Base-by-base conservation (phyloP, 2,113 vertebrate genomes). In the Daubentonia madagascariensis region DNA sequence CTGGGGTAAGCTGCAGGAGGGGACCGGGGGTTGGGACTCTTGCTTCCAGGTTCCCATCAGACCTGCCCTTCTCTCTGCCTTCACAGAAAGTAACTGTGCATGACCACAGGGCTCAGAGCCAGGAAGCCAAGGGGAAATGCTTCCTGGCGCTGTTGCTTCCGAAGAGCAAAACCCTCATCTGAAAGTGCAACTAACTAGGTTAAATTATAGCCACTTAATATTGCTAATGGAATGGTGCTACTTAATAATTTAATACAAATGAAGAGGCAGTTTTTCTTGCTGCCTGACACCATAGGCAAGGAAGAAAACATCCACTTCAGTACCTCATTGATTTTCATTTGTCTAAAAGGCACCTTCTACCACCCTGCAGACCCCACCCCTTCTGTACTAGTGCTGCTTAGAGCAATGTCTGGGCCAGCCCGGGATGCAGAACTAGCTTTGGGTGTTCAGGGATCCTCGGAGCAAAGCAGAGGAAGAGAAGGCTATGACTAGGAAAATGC, bases 1-100 rank as follows among this genome's bases (percentile, higher is more conserved):
- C 98, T 99, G 94, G 99, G 99, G 99, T 99, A 98, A 99, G 99
- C 92, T 0, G 3, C 2, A 0, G 78, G 80, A 52, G 35, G 72
- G 73, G n/a, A 14, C 6, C 0, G 8, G 59, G 25, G n/a, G 16
- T 4, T 22, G 48, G 73, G 52, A 9, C 22, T 16, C 43, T 23
- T 2, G 63, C 84, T 88, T 72, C 28, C 25, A 2, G 23, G 50
- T 18, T 17, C 37, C 50, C 16, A 0, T 16, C 17, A 40, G 63
- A 28, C 0, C 35, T 52, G n/a, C 32, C n/a, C 35, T n/a, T 73
- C 25, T n/a, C 35, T 48, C 57, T 28, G 48, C 43, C 6, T 5
- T 83, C 37, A 59, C 40, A 43, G 48, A 61, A 89, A 79, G 45
- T 3, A 63, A 40, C 45, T 5, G 0, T 14, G 50, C 2, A 6